Evolutionary conservation across 2,797 vertebrate species (phyloP).

Genomic region (Parambassis ranga): DNA sequence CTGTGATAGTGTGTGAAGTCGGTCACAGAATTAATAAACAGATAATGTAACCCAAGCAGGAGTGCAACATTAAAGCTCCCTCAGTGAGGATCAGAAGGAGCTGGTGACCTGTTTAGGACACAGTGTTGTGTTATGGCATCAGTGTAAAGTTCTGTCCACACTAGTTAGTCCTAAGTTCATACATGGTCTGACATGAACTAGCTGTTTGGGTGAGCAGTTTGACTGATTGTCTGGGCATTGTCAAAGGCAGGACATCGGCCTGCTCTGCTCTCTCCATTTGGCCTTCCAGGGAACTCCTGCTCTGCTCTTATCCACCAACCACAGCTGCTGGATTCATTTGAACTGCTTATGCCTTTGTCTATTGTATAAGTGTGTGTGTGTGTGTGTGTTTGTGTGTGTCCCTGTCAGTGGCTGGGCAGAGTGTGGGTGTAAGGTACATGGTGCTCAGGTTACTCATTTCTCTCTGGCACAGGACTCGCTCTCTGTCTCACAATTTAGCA

Average conservation of each 20-base stretch:
- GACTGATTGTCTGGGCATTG: slow-evolving; percentile 44
- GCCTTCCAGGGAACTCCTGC: slow-evolving; percentile 58
- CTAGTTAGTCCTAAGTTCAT: background rate
- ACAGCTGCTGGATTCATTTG: slow-evolving; percentile 73
- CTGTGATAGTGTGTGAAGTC: too few species aligned
- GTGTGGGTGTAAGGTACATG: slow-evolving; percentile 55
- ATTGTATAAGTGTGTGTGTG: slow-evolving; percentile 55
- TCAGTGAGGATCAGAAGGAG: slow-evolving; percentile 4
- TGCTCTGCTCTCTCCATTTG: slow-evolving; percentile 62
- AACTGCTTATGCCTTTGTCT: slow-evolving; percentile 70
- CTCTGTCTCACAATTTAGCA: slow-evolving; percentile 77
- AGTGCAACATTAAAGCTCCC: slow-evolving; percentile 4
- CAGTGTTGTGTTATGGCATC: background rate
- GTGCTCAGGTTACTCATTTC: slow-evolving; percentile 79
- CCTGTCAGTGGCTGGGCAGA: slow-evolving; percentile 37
- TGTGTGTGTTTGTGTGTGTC: slow-evolving; percentile 40
- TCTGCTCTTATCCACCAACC: slow-evolving; percentile 58
- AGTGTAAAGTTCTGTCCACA: background rate
- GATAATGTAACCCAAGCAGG: background rate
- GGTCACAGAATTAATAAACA: too few species aligned
- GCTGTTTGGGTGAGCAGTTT: slow-evolving; percentile 1
- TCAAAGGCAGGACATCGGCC: slow-evolving; percentile 55
- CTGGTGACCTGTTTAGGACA: slow-evolving; percentile 30
- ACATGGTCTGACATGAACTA: slow-evolving; percentile 7
- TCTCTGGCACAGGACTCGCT: slow-evolving; percentile 78